Percentiles rank a stretch among this genome's conserved stretches.
These are phyloP conservation scores for Scaptomyza pallida DNA, from an alignment of 1,140 invertebrate species.

Conservation along the genomic window DNA sequence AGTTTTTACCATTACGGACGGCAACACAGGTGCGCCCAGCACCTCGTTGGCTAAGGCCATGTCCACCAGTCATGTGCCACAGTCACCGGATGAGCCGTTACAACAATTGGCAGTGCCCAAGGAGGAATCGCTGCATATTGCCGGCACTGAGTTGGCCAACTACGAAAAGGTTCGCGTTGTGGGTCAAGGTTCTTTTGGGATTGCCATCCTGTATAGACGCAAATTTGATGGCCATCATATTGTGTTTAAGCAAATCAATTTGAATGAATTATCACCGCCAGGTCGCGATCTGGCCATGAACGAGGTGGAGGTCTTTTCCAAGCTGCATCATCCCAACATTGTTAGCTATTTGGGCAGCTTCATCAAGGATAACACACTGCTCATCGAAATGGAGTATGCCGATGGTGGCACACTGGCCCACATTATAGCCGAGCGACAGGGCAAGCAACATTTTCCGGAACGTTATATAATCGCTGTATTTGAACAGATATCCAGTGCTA, in stretches of 20 bases:
- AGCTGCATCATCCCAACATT: conserved; percentile 91
- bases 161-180: conserved; percentile 79
- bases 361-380: conserved; percentile 89
- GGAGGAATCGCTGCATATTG: conserved; percentile 39
- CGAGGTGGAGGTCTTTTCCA: conserved; percentile 90
- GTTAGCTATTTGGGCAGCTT: conserved; percentile 91
- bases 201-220: conserved; percentile 89
- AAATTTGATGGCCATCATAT: conserved; percentile 88
- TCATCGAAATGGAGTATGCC: conserved; percentile 93
- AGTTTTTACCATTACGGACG: conserved; percentile 74
- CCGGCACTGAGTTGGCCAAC: conserved; percentile 68
- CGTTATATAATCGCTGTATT: conserved; percentile 88
- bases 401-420: conserved; percentile 90
- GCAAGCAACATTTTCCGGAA: conserved; percentile 85
- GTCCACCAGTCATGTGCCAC: conserved; percentile 39
- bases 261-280: conserved; percentile 88
- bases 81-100: conserved; percentile 25
- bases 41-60: conserved; percentile 66
- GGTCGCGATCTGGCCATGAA: conserved; percentile 91
- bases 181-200: conserved; percentile 88
- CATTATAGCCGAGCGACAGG: conserved; percentile 85
- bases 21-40: conserved; percentile 49
- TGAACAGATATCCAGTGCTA: conserved; percentile 89
- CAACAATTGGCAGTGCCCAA: conserved; percentile 56
- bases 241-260: conserved; percentile 91